A percentile compares a stretch with the other conserved stretches of the same genome.
Evolutionary conservation across 2,888 invertebrate species (phyloP).

Genomic region (Sarcophaga variegata): DNA sequence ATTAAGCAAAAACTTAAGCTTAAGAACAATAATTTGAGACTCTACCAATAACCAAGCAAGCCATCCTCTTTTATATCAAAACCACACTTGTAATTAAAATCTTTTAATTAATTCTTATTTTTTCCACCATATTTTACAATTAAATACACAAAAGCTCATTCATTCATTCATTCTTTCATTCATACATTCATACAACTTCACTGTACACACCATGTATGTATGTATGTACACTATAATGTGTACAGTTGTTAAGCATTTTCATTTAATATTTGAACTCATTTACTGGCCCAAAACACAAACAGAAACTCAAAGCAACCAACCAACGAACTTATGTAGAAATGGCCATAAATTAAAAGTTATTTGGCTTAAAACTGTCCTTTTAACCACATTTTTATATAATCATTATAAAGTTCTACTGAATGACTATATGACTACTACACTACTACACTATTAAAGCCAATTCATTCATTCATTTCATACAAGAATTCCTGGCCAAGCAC

Average conservation of each 20-base stretch:
- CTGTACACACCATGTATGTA: too few relatives aligned
- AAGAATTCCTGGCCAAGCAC: conserved; percentile 30
- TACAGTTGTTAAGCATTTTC: background rate
- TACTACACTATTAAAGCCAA: conserved; percentile 42
- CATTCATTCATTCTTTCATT: too few relatives aligned
- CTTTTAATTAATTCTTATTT: conserved; percentile 21
- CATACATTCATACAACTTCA: too few relatives aligned
- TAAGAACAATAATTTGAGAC: background rate
- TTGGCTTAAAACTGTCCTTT: conserved; percentile 66
- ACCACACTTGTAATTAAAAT: conserved; percentile 61
- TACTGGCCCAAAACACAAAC: conserved; percentile 24
- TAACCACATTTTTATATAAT: conserved; percentile 57
- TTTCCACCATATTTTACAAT: conserved; percentile 34
- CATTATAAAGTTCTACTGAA: conserved; percentile 42
- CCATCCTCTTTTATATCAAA: background rate
- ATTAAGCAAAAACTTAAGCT: conserved; percentile 42
- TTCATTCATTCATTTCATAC: conserved; percentile 25
- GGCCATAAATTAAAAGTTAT: conserved; percentile 71
- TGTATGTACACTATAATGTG: background rate
- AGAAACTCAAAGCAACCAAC: background rate
- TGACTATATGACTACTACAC: background rate
- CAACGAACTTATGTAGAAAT: conserved; percentile 25
- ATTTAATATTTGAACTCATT: conserved; percentile 9
- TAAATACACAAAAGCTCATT: conserved; percentile 23
- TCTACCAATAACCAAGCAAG: background rate